Conservation (phyloP, 1,140 invertebrate species). For the Eumaeus atala region DNA sequence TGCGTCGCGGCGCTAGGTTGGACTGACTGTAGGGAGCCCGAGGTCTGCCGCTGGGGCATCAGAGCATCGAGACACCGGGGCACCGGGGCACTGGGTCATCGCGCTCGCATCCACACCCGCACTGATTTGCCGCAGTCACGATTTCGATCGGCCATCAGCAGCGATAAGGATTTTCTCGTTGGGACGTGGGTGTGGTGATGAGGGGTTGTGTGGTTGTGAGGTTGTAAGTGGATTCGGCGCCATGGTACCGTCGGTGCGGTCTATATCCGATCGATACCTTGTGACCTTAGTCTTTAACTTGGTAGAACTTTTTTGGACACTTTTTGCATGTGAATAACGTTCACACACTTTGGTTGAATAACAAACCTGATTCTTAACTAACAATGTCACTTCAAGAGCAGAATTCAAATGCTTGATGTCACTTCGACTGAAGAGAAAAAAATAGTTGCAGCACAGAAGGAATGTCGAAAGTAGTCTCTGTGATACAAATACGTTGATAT, state of each 20-base stretch:
- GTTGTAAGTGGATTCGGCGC: slow-evolving; percentile 30
- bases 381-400: neutral
- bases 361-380: neutral
- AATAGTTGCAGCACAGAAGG: neutral
- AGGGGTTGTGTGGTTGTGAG: slow-evolving; percentile 19
- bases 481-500: neutral
- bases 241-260: slow-evolving; percentile 31
- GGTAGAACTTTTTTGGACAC: slow-evolving; percentile 23
- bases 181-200: slow-evolving; percentile 18
- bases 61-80: neutral
- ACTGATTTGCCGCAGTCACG: slow-evolving; percentile 55
- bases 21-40: slow-evolving; percentile 20
- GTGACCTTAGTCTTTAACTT: slow-evolving; percentile 46
- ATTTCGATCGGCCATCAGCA: slow-evolving; percentile 54
- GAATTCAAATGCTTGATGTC: neutral
- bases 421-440: no score
- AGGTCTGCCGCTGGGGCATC: slow-evolving; percentile 15
- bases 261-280: slow-evolving; percentile 53
- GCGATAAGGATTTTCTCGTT: slow-evolving; percentile 18
- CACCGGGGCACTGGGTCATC: slow-evolving; percentile 34
- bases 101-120: slow-evolving; percentile 22
- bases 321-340: slow-evolving; percentile 7
- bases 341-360: neutral
- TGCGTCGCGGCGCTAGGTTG: slow-evolving; percentile 20
- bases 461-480: neutral